Percentiles rank a stretch among this genome's conserved stretches.
Conservation (phyloP, 2,113 vertebrate species). For the Sialia sialis region DNA sequence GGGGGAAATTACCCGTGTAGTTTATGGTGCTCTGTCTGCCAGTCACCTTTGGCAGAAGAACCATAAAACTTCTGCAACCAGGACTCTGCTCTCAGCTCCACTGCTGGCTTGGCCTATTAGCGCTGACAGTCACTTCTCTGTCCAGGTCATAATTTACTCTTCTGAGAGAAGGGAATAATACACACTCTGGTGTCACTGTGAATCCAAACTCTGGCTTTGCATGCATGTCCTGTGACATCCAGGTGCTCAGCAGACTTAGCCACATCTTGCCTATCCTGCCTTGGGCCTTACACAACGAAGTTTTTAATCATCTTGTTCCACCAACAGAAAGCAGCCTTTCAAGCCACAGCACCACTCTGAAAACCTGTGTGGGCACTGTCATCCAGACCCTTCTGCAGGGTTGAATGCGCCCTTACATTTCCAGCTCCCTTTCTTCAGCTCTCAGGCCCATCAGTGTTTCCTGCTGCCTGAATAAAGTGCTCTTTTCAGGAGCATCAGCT, state of each 20-base stretch:
- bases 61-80: not conserved
- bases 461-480: not conserved
- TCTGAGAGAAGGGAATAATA: not conserved
- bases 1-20: not conserved
- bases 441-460: not conserved
- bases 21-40: not conserved
- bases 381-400: not conserved
- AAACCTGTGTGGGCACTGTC: not conserved
- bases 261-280: not conserved
- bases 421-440: not conserved
- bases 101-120: not conserved
- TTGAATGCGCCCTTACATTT: not conserved
- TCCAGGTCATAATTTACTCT: not conserved
- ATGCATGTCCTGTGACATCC: not conserved
- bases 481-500: slow-evolving; percentile 13
- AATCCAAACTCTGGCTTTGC: not conserved
- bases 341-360: not conserved
- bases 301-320: not conserved
- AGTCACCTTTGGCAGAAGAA: not conserved
- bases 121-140: not conserved
- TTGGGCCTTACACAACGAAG: not conserved
- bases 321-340: not conserved
- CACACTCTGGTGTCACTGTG: not conserved
- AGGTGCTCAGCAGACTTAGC: not conserved
- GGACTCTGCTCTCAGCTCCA: not conserved